These are phyloP conservation scores for Sisyra terminalis DNA, from an alignment of 2,888 invertebrate genomes.

Conservation along the genomic window DNA sequence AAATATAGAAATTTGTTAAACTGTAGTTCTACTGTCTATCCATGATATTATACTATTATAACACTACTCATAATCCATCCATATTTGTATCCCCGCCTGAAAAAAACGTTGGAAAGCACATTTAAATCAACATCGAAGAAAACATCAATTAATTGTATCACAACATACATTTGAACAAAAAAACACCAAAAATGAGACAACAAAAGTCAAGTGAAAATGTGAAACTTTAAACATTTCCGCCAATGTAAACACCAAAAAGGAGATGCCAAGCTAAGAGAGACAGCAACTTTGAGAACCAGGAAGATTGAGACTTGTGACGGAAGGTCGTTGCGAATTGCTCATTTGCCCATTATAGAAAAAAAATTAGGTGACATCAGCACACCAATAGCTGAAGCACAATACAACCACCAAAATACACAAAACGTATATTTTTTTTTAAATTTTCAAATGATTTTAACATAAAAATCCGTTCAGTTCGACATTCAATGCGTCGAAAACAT, in stretches of 20 bases:
- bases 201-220: neutral
- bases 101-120: neutral
- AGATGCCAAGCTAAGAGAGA: constrained; percentile 7
- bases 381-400: too few relatives aligned
- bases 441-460: too few relatives aligned
- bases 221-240: constrained; percentile 1
- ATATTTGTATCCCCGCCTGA: neutral
- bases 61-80: too few relatives aligned
- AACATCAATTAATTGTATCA: neutral
- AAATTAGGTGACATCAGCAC: too few relatives aligned
- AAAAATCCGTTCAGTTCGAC: too few relatives aligned
- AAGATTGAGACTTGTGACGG: constrained; percentile 8
- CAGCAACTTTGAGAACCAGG: constrained; percentile 7
- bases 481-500: too few relatives aligned
- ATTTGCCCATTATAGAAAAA: constrained; percentile 4
- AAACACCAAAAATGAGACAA: neutral
- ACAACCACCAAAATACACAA: too few relatives aligned
- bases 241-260: constrained; percentile 1
- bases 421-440: too few relatives aligned
- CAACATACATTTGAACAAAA: neutral
- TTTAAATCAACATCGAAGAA: neutral
- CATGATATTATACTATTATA: too few relatives aligned
- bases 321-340: constrained; percentile 6
- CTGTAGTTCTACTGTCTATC: too few relatives aligned
- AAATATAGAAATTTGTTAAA: too few relatives aligned